These are phyloP conservation scores for Elephantulus edwardii DNA, from an alignment of 2,113 vertebrate genomes.

Conservation along the genomic window DNA sequence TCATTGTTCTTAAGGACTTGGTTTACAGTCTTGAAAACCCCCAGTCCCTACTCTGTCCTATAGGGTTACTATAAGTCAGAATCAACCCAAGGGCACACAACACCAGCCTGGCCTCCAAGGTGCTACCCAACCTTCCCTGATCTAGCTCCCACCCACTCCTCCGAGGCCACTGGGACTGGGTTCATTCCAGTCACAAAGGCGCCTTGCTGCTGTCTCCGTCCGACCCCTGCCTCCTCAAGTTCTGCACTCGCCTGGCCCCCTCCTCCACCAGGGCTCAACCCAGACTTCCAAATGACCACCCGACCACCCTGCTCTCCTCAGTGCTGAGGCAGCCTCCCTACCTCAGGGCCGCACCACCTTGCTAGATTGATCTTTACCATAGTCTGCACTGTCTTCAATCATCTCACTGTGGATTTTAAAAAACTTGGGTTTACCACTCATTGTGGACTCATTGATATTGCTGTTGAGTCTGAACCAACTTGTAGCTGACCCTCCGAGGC, in stretches of 20 bases:
- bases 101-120: not conserved
- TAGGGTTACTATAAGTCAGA: no score
- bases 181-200: not conserved
- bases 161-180: not conserved
- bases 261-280: not conserved
- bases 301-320: not conserved
- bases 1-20: no score
- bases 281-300: not conserved
- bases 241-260: not conserved
- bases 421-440: not conserved
- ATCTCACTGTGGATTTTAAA: not conserved
- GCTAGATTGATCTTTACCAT: not conserved
- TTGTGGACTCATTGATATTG: no score
- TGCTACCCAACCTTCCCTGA: not conserved
- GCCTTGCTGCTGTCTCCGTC: not conserved
- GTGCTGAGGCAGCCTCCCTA: not conserved
- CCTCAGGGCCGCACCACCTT: fast-evolving
- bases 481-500: no score
- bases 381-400: not conserved
- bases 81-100: no score
- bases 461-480: no score
- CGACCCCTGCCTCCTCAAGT: not conserved
- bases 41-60: no score
- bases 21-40: no score
- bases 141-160: not conserved